Percentiles rank a stretch among this genome's conserved stretches.
phyloP scores from a whole-genome alignment of 2,888 invertebrate genomes.

The Pollenia griseotomentosa region DNA sequence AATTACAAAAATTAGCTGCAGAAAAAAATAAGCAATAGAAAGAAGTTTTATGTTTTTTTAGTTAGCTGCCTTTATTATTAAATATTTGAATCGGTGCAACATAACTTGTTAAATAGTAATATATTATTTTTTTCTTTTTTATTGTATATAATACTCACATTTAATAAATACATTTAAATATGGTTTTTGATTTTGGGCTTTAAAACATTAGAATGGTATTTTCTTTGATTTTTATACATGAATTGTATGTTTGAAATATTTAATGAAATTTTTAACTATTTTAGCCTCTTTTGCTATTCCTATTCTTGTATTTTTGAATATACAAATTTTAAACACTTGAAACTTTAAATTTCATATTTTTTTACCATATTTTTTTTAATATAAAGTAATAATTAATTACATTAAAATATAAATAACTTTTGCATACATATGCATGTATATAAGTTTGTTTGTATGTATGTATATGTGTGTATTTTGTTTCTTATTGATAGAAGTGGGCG shows the following conservation, averaged over 20 bases:
- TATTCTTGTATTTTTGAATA: constrained; percentile 5
- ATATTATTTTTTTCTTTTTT: constrained; percentile 31
- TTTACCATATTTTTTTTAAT: not conserved
- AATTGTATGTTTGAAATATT: constrained; percentile 57
- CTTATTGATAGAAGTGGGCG: not conserved
- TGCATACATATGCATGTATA: not conserved
- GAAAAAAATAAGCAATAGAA: not conserved
- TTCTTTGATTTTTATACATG: constrained; percentile 26
- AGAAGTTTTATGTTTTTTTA: constrained; percentile 7
- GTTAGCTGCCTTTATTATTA: constrained; percentile 60
- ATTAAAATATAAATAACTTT: constrained; percentile 32
- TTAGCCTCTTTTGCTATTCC: not conserved
- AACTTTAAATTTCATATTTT: constrained; percentile 10
- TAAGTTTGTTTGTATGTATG: not conserved
- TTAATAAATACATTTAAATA: constrained; percentile 72
- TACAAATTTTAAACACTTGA: constrained; percentile 14
- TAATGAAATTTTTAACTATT: not conserved
- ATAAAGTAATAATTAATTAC: constrained; percentile 27
- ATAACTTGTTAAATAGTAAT: constrained; percentile 52
- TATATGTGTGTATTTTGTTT: constrained; percentile 17
- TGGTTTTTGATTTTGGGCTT: constrained; percentile 54
- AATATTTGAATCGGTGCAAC: constrained; percentile 49
- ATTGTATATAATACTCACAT: constrained; percentile 72
- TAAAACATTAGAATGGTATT: constrained; percentile 38
- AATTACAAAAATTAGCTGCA: no score